Evolutionary conservation across 2,888 invertebrate species (phyloP).

Genomic region (Conistra vaccinii): DNA sequence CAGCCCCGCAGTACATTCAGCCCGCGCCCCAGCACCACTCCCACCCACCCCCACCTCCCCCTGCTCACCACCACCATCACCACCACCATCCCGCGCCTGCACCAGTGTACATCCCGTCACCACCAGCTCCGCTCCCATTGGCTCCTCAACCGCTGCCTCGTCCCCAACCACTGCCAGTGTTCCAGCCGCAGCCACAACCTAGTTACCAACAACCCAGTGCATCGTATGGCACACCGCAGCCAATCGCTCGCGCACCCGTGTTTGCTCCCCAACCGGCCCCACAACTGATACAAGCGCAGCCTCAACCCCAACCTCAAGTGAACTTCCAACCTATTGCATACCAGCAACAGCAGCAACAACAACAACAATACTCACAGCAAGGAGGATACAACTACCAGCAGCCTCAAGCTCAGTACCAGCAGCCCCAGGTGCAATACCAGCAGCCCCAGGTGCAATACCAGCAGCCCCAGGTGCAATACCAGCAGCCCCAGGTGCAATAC

Average conservation of each 20-base stretch:
- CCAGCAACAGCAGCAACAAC: conserved; percentile 48
- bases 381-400: conserved; percentile 64
- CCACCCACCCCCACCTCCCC: conserved; percentile 50
- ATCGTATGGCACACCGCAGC: conserved; percentile 57
- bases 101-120: conserved; percentile 41
- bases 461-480: conserved; percentile 37
- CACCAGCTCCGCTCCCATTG: conserved; percentile 22
- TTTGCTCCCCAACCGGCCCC: conserved; percentile 57
- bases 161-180: conserved; percentile 55
- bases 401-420: conserved; percentile 62
- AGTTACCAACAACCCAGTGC: conserved; percentile 61
- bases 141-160: conserved; percentile 32
- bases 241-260: conserved; percentile 46
- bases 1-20: conserved; percentile 67
- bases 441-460: conserved; percentile 37
- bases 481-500: conserved; percentile 65
- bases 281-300: conserved; percentile 63
- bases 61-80: conserved; percentile 60
- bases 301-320: conserved; percentile 49
- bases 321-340: conserved; percentile 51
- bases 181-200: conserved; percentile 61
- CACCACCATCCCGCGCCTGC: conserved; percentile 45
- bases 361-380: conserved; percentile 51
- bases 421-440: conserved; percentile 22
- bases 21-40: conserved; percentile 60